phyloP scores from a whole-genome alignment of 23 tunicate genomes.

The Trididemnum clinides region DNA sequence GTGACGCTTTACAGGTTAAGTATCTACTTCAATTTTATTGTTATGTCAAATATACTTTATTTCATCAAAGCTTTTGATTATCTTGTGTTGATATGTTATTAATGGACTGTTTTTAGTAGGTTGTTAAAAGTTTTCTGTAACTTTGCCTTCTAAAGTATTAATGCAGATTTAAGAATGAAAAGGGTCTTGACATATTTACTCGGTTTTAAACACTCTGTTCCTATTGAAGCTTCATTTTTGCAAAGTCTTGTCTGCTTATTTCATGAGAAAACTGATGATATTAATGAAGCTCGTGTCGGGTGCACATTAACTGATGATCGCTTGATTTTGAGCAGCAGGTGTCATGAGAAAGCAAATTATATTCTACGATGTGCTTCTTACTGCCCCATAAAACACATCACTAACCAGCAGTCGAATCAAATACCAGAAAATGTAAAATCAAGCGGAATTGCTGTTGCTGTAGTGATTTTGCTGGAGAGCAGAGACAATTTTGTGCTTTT shows the following conservation, averaged over 20 bases:
- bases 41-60: too few species aligned
- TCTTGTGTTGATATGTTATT: too few species aligned
- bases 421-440: neutral
- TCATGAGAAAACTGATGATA: neutral
- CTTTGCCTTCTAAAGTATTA: too few species aligned
- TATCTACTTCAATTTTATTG: too few species aligned
- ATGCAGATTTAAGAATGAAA: neutral
- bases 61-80: too few species aligned
- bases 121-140: too few species aligned
- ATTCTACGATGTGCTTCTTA: conserved; percentile 45
- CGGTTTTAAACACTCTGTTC: neutral
- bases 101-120: too few species aligned
- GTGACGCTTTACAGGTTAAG: too few species aligned
- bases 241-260: conserved; percentile 9
- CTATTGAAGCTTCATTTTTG: neutral
- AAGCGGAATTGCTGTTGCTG: conserved; percentile 61
- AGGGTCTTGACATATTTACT: neutral
- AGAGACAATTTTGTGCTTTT: conserved; percentile 51
- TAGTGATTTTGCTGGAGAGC: conserved; percentile 58
- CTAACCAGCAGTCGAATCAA: neutral
- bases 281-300: conserved; percentile 6
- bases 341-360: neutral
- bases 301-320: neutral
- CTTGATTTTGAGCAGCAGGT: neutral
- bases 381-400: conserved; percentile 62